These are phyloP conservation scores for Belonocnema kinseyi DNA, from an alignment of 1,140 invertebrate species.

Conservation along the genomic window DNA sequence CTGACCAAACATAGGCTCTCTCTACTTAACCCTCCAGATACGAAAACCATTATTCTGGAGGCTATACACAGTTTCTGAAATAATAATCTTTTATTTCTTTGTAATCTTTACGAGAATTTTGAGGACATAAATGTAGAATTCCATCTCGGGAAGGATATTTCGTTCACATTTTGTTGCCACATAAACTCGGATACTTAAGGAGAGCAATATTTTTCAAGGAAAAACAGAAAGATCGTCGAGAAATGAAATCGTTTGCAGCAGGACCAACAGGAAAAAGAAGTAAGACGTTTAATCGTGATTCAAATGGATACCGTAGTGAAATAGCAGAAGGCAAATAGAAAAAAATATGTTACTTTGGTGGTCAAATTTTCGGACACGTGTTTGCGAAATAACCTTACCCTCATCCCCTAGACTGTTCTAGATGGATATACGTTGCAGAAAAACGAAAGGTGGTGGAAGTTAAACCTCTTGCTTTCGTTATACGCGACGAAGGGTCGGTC, in stretches of 20 bases:
- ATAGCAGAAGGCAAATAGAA: neutral
- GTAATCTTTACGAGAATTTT: too few relatives aligned
- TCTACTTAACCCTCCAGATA: neutral
- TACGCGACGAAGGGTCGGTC: slow-evolving; percentile 37
- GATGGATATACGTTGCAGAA: neutral
- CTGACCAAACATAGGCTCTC: neutral
- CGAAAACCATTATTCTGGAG: neutral
- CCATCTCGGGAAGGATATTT: too few relatives aligned
- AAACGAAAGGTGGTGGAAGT: slow-evolving; percentile 43
- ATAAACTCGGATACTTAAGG: neutral
- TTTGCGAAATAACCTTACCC: slow-evolving; percentile 9
- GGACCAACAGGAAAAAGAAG: neutral
- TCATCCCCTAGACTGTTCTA: neutral
- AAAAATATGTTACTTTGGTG: neutral
- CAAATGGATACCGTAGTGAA: neutral
- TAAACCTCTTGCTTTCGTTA: slow-evolving; percentile 45
- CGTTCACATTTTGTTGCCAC: too few relatives aligned
- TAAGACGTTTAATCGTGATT: slow-evolving; percentile 9
- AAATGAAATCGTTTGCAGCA: neutral
- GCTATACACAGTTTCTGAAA: too few relatives aligned
- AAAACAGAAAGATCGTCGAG: neutral
- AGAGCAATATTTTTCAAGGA: neutral
- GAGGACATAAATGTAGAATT: neutral
- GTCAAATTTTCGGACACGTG: neutral
- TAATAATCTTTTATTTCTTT: too few relatives aligned